Conservation (phyloP, 2,113 vertebrate species). For the Catharus fuscescens region DNA sequence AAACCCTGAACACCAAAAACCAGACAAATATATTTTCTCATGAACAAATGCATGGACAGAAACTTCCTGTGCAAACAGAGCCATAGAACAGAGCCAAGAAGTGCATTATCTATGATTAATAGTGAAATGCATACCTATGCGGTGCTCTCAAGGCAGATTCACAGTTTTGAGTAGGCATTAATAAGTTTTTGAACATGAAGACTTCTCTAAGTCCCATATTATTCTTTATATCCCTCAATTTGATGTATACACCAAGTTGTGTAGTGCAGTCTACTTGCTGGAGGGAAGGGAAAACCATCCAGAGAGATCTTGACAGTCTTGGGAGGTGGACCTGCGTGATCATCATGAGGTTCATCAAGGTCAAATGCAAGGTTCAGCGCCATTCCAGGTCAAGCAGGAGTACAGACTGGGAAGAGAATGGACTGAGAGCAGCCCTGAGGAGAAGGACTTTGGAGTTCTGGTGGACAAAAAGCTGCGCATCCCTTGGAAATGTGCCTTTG, state of each 20-base stretch:
- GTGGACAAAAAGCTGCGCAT: neutral
- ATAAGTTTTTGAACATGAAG: neutral
- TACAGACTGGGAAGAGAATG: neutral
- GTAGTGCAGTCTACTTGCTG: neutral
- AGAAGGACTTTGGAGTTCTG: neutral
- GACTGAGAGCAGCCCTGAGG: neutral
- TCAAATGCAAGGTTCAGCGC: neutral
- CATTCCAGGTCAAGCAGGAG: neutral
- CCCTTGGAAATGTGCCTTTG: neutral
- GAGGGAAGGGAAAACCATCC: neutral
- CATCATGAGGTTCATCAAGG: neutral
- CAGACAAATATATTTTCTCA: neutral
- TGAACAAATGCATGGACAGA: neutral
- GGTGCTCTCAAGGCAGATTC: neutral
- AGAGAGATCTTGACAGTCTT: neutral
- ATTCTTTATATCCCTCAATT: neutral
- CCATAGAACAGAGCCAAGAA: neutral
- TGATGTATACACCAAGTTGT: neutral
- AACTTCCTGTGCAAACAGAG: neutral
- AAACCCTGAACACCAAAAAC: rapidly evolving
- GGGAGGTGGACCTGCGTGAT: neutral
- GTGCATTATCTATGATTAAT: neutral
- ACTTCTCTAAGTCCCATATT: neutral
- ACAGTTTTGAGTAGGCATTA: neutral
- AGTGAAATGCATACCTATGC: neutral